Conservation (phyloP, 2,797 vertebrate genomes). For the Carcharodon carcharias region DNA sequence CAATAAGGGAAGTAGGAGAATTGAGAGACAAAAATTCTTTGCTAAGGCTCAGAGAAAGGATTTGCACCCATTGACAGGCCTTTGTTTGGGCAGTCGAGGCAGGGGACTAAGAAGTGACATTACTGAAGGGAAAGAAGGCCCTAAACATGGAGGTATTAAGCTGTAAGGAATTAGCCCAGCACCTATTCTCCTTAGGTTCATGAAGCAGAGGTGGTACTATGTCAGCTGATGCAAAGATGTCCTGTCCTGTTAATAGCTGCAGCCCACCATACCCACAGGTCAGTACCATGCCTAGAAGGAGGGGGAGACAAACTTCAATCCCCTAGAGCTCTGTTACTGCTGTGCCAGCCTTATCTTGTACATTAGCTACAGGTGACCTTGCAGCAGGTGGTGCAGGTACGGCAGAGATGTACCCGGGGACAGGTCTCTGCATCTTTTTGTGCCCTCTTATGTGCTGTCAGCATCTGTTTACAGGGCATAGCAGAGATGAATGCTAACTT, state of each 20-base stretch:
- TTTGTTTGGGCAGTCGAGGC: neutral
- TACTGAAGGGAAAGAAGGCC: neutral
- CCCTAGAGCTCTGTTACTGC: no score
- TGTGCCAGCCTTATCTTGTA: neutral
- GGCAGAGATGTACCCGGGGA: neutral
- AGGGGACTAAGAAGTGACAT: neutral
- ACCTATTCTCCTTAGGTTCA: neutral
- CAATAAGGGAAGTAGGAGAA: neutral
- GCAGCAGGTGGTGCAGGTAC: neutral
- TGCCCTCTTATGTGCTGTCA: neutral
- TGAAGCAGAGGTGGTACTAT: neutral
- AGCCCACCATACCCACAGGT: neutral
- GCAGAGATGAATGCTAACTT: neutral
- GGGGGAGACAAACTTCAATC: no score
- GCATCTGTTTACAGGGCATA: neutral
- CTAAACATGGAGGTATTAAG: neutral
- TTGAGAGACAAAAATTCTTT: neutral
- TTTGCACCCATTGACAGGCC: neutral
- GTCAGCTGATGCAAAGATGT: neutral
- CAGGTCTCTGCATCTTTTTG: neutral
- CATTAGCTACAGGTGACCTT: neutral
- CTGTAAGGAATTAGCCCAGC: neutral
- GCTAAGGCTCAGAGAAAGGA: neutral
- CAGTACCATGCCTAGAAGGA: neutral
- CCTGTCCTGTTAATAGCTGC: neutral